Base-by-base conservation (phyloP, 2,888 invertebrate species). In the Andrena chrysosceles region DNA sequence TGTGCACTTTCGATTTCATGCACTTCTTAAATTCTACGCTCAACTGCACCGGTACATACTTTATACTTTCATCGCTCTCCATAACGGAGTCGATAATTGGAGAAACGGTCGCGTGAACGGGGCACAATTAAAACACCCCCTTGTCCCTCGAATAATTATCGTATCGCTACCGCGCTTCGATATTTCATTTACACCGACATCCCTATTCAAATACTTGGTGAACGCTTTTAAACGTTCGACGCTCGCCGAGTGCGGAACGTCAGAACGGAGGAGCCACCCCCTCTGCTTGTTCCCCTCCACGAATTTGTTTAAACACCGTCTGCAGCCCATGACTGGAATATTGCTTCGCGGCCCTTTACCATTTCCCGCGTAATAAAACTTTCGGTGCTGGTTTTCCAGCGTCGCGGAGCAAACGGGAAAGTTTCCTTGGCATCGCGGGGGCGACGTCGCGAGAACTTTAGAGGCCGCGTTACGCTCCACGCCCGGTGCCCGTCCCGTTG, bases 321-420 rank as follows among this genome's bases (percentile, higher is more conserved):
- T 29, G 54, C 49, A 59, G 49, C 31, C 8, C 0, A 26, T 5
- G 5, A 0, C 2, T 26, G 48, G 52, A 59, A 59, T 29, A 59
- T 79, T 29, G 62, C 20, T n/a, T 35, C 16, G 33, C 31, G 62
- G 29, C 69, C 33, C 26, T 35, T 54, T 56, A 29, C 62, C 63
- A 23, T 60, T 64, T 59, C 31, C 49, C 59, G 52, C 31, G 69
- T 63, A 73, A 81, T 83, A 82, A 83, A 83, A 82, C 69, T 77
- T 82, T 73, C 48, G 69, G 29, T 4, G 26, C 60, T 56, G 56
- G 67, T 68, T 64, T 59, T 49, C 29, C 48, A 10, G 35, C 70
- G 42, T 29, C 56, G 20, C 6, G 26, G 8, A 16, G 67, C 71
- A 48, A 80, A 72, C 82, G 66, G 74, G 49, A 23, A 75, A 77